phyloP scores from a whole-genome alignment of 2,797 vertebrate genomes.

The Cuculus canorus region DNA sequence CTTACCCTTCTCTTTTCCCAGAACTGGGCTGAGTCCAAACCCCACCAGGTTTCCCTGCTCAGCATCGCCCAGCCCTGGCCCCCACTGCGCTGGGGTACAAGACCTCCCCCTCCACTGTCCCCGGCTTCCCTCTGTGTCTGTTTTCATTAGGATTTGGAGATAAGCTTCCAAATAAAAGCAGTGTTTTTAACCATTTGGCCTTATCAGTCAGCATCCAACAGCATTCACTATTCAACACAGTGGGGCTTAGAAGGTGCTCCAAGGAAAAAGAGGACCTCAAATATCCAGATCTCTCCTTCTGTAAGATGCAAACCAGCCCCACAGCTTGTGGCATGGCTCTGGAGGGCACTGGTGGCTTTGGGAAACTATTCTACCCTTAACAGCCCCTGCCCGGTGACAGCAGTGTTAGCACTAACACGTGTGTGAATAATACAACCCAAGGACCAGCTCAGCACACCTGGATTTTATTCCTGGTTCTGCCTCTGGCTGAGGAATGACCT shows the following conservation, averaged over 20 bases:
- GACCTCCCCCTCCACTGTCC: not conserved
- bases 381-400: not conserved
- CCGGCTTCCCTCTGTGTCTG: not conserved
- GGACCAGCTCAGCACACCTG: not conserved
- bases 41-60: not conserved
- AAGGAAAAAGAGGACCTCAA: not conserved
- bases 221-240: not conserved
- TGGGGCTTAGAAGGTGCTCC: not conserved
- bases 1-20: fast-evolving
- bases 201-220: slow-evolving; percentile 36
- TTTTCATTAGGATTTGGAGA: slow-evolving; percentile 56
- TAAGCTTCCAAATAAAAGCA: slow-evolving; percentile 50
- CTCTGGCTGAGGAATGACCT: not conserved
- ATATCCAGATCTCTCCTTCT: not conserved
- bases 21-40: not conserved
- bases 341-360: not conserved
- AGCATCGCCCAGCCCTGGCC: not conserved
- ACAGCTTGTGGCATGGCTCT: fast-evolving
- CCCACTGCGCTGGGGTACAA: not conserved
- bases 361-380: not conserved
- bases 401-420: not conserved
- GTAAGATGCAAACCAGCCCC: not conserved
- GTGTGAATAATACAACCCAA: not conserved
- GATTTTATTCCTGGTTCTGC: slow-evolving; percentile 17
- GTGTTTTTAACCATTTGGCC: slow-evolving; percentile 26